phyloP scores from a whole-genome alignment of 2,888 invertebrate species.

The Drosophila macrospina region DNA sequence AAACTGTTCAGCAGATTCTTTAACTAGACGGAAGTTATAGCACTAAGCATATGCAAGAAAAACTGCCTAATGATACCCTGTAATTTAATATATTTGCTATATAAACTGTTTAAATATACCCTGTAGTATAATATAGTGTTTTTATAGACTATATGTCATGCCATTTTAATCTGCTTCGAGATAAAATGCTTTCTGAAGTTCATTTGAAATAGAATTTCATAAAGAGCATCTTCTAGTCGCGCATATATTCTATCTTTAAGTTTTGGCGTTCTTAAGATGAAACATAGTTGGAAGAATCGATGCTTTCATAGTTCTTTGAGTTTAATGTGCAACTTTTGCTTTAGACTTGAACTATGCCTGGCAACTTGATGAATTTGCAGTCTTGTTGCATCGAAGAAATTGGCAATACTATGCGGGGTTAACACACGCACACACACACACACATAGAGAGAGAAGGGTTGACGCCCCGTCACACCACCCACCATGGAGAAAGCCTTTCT shows the following conservation, averaged over 20 bases:
- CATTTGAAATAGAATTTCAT: no score
- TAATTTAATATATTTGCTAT: no score
- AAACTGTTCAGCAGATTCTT: no score
- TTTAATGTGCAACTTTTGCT: background rate
- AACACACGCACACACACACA: slow-evolving; percentile 2
- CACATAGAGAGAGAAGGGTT: background rate
- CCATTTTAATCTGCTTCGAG: no score
- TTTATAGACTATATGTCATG: no score
- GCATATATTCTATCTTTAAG: no score
- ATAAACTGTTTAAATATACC: no score
- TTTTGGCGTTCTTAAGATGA: background rate
- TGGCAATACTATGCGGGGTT: slow-evolving; percentile 14
- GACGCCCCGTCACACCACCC: slow-evolving; percentile 5
- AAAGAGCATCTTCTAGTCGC: background rate
- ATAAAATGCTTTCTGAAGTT: no score
- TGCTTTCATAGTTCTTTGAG: slow-evolving; percentile 11
- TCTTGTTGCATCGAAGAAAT: slow-evolving; percentile 13
- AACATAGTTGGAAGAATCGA: slow-evolving; percentile 14
- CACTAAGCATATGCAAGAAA: no score
- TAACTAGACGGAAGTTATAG: no score
- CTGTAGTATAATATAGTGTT: no score
- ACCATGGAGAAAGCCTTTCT: background rate
- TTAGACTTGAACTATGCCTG: slow-evolving; percentile 28
- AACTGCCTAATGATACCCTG: no score
- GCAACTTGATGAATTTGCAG: slow-evolving; percentile 27